Percentiles rank a stretch among this genome's conserved stretches.
Evolutionary conservation across 2,113 vertebrate species (phyloP).

Genomic region (Xenotilapia leptura): DNA sequence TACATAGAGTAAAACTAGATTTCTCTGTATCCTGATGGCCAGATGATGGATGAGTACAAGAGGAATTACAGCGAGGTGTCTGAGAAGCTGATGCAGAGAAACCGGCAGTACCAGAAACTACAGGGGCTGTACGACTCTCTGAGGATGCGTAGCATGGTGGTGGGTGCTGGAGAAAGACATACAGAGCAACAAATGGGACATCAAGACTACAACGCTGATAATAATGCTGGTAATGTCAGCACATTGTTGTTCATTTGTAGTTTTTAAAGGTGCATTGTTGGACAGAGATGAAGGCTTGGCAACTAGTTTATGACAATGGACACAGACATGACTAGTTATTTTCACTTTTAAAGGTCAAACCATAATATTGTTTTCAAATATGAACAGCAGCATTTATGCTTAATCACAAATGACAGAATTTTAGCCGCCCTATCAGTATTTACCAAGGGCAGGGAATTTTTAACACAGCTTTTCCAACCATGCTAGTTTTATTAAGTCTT

Average conservation of each 20-base stretch:
- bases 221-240: constrained; percentile 38
- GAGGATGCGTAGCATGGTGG: constrained; percentile 78
- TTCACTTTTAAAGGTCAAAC: neutral
- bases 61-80: constrained; percentile 85
- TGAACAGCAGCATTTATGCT: neutral
- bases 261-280: neutral
- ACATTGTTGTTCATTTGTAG: neutral
- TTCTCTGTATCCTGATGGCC: neutral
- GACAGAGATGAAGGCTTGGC: neutral
- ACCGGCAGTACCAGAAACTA: constrained; percentile 85
- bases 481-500: neutral
- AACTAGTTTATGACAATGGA: neutral
- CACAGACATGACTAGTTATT: neutral
- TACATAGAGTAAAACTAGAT: neutral
- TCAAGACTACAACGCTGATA: constrained; percentile 37
- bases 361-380: neutral
- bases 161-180: constrained; percentile 51
- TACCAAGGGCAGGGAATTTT: neutral
- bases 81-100: constrained; percentile 85
- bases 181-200: neutral
- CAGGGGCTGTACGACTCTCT: constrained; percentile 85
- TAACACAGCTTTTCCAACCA: neutral
- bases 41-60: constrained; percentile 86
- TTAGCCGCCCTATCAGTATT: neutral
- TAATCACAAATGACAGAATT: neutral